Evolutionary conservation across 2,797 vertebrate species (phyloP), one percentile per base, ranked within the genome.

Genomic region (Bucorvus abyssinicus): DNA sequence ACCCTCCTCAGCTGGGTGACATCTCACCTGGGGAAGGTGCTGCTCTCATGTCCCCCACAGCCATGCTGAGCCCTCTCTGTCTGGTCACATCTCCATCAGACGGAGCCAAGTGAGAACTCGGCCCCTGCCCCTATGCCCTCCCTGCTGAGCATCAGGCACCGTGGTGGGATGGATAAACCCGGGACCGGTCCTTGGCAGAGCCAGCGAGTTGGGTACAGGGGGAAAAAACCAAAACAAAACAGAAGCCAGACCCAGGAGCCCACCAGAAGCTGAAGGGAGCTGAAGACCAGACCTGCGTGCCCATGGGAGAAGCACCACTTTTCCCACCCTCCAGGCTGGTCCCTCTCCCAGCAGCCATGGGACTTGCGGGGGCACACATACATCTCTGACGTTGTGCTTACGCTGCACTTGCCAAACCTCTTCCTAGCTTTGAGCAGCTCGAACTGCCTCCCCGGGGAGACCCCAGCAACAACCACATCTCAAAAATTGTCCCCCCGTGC

Each of bases 311-410:
- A 53, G 55, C 50, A n/a, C 5, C 55, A 8, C 34, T 20, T 55
- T 8, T 26, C 55, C 42, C 14, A 3, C 0, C 11, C n/a, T 52
- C n/a, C 40, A 60, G 44, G 3, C 1, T 26, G n/a, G 16, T 78
- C 57, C 53, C 56, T 70, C 53, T 50, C 49, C 6, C 61, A 50
- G n/a, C 0, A 3, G 45, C 67, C 6, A 3, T 1, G 3, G 36
- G 65, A 55, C 65, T 27, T 7, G 0, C 56, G 45, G n/a, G 14
- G 47, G 4, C 21, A 47, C 0, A 0, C 2, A 14, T 8, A 3
- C 56, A 50, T 29, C 18, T 14, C 49, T 13, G 23, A 15, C 49
- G 32, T 85, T 40, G 40, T 24, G 71, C 36, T 55, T 16, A 44
- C 1, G 1, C 42, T 70, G 73, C 42, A 20, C 29, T 74, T 70